Conservation (phyloP, 1,140 invertebrate genomes). For the Rhopalosiphum maidis region DNA sequence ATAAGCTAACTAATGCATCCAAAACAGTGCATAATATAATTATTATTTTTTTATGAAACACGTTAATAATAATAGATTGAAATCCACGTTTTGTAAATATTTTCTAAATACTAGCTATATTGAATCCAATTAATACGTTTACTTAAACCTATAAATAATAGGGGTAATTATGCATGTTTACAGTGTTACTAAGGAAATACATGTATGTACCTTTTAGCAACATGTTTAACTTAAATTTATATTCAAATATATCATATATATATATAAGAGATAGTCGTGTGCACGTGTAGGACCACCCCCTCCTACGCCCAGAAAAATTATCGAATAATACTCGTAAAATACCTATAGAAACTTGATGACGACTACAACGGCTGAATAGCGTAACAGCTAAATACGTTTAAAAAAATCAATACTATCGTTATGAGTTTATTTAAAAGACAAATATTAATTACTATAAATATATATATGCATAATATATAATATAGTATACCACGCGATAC, state of each 20-base stretch:
- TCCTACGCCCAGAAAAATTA: background rate
- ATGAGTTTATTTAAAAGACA: background rate
- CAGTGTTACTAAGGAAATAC: background rate
- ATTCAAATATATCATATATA: background rate
- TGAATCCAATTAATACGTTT: background rate
- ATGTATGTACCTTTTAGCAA: background rate
- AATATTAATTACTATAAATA: background rate
- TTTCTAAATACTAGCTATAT: background rate
- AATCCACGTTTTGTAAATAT: background rate
- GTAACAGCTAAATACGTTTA: background rate
- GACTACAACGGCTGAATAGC: background rate
- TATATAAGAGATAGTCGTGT: background rate
- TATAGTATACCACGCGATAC: background rate
- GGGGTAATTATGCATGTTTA: background rate
- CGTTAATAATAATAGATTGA: background rate
- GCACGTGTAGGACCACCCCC: background rate
- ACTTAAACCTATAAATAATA: background rate
- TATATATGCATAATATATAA: background rate
- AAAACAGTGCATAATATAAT: background rate
- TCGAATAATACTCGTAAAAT: too few species aligned
- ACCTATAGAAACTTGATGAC: background rate
- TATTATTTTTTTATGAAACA: background rate
- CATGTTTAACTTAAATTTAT: background rate
- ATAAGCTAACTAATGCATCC: background rate
- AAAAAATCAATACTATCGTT: background rate